phyloP scores from a whole-genome alignment of 2,888 invertebrate species.

The Lasioglossum oenotherae region DNA sequence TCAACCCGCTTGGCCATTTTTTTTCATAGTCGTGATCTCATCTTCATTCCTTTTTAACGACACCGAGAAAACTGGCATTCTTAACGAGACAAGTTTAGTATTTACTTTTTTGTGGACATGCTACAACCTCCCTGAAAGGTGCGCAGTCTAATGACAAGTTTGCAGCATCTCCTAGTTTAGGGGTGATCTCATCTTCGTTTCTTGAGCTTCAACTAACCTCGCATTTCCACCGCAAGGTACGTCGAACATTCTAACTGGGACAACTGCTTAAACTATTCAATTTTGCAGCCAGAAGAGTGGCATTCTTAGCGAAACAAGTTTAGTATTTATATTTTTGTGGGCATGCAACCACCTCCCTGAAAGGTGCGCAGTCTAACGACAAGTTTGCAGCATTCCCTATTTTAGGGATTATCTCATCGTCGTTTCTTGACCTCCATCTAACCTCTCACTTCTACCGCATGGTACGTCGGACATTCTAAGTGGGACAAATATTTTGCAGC shows the following conservation, averaged over 20 bases:
- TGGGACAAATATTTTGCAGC: too few relatives aligned
- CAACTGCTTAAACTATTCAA: not conserved
- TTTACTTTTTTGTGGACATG: not conserved
- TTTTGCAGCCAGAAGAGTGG: too few relatives aligned
- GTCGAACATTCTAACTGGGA: not conserved
- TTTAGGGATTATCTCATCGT: not conserved
- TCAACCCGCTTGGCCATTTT: not conserved
- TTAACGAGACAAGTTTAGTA: not conserved
- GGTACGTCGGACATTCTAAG: too few relatives aligned
- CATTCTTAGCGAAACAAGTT: not conserved
- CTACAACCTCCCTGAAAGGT: not conserved
- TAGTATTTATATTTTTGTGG: not conserved
- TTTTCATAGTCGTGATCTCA: not conserved
- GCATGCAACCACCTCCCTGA: not conserved
- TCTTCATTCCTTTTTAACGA: not conserved
- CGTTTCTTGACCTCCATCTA: not conserved
- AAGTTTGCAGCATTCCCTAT: not conserved
- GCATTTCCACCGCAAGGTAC: not conserved
- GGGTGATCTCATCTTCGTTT: not conserved
- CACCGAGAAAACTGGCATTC: not conserved
- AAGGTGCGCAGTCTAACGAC: not conserved
- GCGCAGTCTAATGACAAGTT: not conserved
- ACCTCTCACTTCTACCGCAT: too few relatives aligned
- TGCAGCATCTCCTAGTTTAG: not conserved
- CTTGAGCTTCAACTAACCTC: not conserved